Evolutionary conservation across 2,888 invertebrate species (phyloP).

Genomic region (Alviniconcha strummeri): DNA sequence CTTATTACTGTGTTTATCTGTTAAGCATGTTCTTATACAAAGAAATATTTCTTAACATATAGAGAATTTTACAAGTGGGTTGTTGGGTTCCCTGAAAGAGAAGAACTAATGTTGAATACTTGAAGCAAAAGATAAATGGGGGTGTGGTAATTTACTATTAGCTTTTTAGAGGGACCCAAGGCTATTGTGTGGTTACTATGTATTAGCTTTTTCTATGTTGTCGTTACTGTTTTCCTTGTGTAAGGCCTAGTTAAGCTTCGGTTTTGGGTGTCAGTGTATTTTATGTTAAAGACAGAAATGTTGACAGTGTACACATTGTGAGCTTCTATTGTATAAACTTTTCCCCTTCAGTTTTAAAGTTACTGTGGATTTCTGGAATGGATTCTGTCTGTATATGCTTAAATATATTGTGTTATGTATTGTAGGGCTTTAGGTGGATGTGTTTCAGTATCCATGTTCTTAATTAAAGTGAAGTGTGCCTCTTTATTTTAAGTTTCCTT

Average conservation of each 20-base stretch:
- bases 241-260: background rate
- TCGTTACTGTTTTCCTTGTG: slow-evolving; percentile 10
- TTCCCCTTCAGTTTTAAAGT: slow-evolving; percentile 32
- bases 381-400: slow-evolving; percentile 29
- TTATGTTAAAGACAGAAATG: slow-evolving; percentile 24
- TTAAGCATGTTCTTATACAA: background rate
- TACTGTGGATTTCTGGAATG: slow-evolving; percentile 35
- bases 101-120: too few relatives aligned
- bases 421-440: slow-evolving; percentile 35
- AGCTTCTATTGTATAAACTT: slow-evolving; percentile 28
- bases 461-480: slow-evolving; percentile 28
- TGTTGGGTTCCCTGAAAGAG: too few relatives aligned
- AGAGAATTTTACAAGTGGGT: too few relatives aligned
- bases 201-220: background rate
- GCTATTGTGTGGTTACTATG: too few relatives aligned
- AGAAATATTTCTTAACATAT: background rate
- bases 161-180: too few relatives aligned
- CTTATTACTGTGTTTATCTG: background rate
- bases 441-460: slow-evolving; percentile 28
- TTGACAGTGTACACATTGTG: slow-evolving; percentile 25
- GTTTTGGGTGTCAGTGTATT: slow-evolving; percentile 26
- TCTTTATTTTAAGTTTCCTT: slow-evolving; percentile 29
- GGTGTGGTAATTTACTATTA: too few relatives aligned
- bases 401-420: slow-evolving; percentile 33
- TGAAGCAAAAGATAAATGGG: too few relatives aligned